Evolutionary conservation across 2,888 invertebrate genomes (phyloP).

Genomic region (Plebejus melissa): DNA sequence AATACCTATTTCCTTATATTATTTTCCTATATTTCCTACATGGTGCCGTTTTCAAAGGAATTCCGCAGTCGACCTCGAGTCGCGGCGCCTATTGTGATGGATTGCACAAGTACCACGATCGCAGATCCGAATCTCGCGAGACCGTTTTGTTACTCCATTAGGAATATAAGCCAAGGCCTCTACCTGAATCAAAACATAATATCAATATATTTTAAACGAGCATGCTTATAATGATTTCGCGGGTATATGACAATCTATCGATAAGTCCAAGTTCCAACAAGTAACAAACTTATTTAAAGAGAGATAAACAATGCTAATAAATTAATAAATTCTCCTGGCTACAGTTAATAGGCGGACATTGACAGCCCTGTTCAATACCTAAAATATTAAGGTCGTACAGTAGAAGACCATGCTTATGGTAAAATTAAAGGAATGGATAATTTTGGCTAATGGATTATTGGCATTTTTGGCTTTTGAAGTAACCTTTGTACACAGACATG

Average conservation of each 20-base stretch:
- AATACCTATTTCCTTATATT: not conserved
- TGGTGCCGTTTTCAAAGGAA: not conserved
- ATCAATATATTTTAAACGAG: not conserved
- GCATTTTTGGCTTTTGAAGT: not conserved
- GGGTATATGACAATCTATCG: not conserved
- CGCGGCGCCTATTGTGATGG: conserved; percentile 25
- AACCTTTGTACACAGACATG: not conserved
- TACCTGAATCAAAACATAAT: conserved; percentile 1
- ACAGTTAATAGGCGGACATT: no score
- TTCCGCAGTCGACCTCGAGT: conserved; percentile 29
- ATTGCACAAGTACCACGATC: conserved; percentile 30
- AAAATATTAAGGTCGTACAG: no score
- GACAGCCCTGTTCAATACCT: no score
- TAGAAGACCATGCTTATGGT: no score
- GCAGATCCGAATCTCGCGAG: conserved; percentile 32
- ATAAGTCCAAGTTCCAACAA: not conserved
- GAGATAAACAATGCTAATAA: no score
- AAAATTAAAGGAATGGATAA: not conserved
- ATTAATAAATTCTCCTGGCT: no score
- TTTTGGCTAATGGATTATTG: not conserved
- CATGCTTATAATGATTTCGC: not conserved
- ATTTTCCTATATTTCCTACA: not conserved
- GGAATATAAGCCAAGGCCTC: conserved; percentile 21
- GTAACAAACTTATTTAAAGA: not conserved
- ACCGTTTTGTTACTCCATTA: conserved; percentile 13